phyloP scores from a whole-genome alignment of 2,888 invertebrate genomes.

The Chrysotoxum bicinctum region DNA sequence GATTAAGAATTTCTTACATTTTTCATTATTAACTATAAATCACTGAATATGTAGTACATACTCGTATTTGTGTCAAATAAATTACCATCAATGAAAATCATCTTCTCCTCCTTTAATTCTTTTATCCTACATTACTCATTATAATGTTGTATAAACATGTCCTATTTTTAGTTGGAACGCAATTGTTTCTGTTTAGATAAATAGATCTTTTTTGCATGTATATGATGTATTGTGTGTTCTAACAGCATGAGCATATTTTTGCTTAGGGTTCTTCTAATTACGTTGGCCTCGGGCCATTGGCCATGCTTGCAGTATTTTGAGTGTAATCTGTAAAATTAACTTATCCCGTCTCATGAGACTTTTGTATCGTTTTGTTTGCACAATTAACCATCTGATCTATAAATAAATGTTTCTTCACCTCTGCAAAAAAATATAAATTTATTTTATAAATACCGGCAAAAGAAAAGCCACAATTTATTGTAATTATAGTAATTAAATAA shows the following conservation, averaged over 20 bases:
- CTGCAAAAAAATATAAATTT: constrained; percentile 45
- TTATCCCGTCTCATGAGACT: neutral
- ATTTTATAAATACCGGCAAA: constrained; percentile 23
- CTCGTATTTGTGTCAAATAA: neutral
- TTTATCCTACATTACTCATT: neutral
- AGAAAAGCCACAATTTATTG: constrained; percentile 38
- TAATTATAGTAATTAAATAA: constrained; percentile 61
- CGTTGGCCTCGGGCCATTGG: constrained; percentile 39
- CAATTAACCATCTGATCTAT: constrained; percentile 53
- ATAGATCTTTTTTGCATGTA: neutral
- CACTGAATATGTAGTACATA: neutral
- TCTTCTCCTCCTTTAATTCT: neutral
- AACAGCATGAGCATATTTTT: neutral
- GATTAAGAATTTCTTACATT: too few species aligned
- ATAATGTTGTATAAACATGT: neutral
- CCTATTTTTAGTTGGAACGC: constrained; percentile 8
- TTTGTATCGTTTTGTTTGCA: constrained; percentile 50
- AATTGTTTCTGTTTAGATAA: constrained; percentile 10
- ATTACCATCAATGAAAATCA: neutral
- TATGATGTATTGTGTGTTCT: neutral
- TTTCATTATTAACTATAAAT: neutral
- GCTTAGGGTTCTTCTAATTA: constrained; percentile 14
- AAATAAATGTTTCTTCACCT: constrained; percentile 67
- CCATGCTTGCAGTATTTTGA: constrained; percentile 11
- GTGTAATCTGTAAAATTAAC: constrained; percentile 14